These are phyloP conservation scores for Clitarchus hookeri DNA, from an alignment of 2,888 invertebrate species.

Conservation along the genomic window DNA sequence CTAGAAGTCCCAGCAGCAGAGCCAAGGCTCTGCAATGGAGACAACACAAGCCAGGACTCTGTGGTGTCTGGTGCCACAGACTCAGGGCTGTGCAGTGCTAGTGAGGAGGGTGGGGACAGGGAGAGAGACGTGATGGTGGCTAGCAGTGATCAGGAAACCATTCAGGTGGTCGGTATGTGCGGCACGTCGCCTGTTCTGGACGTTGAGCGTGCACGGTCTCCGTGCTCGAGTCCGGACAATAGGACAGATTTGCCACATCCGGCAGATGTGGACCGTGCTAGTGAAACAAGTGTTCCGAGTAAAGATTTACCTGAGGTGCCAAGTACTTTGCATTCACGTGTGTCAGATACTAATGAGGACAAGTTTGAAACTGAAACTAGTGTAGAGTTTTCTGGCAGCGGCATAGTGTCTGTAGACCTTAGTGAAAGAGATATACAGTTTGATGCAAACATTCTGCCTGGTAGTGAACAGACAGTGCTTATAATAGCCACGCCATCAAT, in stretches of 20 bases:
- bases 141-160: too few relatives aligned
- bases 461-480: not conserved
- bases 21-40: constrained; percentile 29
- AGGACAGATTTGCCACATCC: not conserved
- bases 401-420: not conserved
- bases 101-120: constrained; percentile 39
- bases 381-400: too few relatives aligned
- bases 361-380: not conserved
- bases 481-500: not conserved
- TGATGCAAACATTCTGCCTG: not conserved
- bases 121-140: not conserved
- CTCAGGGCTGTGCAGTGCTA: constrained; percentile 43
- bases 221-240: not conserved
- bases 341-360: not conserved
- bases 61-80: constrained; percentile 41
- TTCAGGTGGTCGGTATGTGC: too few relatives aligned
- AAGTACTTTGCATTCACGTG: not conserved
- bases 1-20: constrained; percentile 23
- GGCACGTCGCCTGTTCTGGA: constrained; percentile 27
- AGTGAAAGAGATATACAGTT: not conserved
- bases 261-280: not conserved
- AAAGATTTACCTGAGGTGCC: not conserved
- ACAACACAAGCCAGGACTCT: constrained; percentile 43
- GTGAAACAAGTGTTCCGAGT: constrained; percentile 30
- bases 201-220: not conserved